A percentile compares a stretch with the other conserved stretches of the same genome.
phyloP scores from a whole-genome alignment of 2,113 vertebrate genomes.

The Progne subis region DNA sequence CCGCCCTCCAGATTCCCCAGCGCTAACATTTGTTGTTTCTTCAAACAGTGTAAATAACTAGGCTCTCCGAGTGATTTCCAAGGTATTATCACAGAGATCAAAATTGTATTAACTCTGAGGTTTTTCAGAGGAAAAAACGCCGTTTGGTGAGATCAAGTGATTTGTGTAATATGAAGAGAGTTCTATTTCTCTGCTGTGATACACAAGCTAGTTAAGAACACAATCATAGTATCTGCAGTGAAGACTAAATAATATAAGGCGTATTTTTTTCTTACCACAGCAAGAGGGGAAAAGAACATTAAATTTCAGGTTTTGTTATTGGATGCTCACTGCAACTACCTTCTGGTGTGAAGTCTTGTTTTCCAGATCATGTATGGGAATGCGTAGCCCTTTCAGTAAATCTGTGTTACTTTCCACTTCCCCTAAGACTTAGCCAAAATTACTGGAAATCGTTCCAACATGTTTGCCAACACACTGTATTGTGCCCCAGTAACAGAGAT shows the following conservation, averaged over 20 bases:
- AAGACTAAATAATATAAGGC: neutral
- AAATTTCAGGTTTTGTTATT: neutral
- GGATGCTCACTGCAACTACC: neutral
- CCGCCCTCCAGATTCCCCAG: neutral
- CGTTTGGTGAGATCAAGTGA: neutral
- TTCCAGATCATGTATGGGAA: neutral
- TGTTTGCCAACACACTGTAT: neutral
- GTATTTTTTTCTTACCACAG: neutral
- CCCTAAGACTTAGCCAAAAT: neutral
- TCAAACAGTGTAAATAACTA: neutral
- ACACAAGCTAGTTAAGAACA: neutral
- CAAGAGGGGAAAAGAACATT: neutral
- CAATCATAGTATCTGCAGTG: neutral
- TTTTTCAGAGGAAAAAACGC: neutral
- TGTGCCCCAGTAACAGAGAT: neutral
- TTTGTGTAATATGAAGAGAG: neutral
- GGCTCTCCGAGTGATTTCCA: neutral
- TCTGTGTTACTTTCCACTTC: constrained; percentile 3
- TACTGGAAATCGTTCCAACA: constrained; percentile 1
- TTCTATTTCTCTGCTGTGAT: neutral
- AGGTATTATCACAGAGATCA: neutral
- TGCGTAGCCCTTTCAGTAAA: neutral
- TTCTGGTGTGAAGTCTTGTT: neutral
- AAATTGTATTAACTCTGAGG: no score
- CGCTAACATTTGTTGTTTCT: neutral